A percentile compares a stretch with the other conserved stretches of the same genome.
These are phyloP conservation scores for Petaurus breviceps DNA, from an alignment of 2,113 vertebrate species.

Conservation along the genomic window DNA sequence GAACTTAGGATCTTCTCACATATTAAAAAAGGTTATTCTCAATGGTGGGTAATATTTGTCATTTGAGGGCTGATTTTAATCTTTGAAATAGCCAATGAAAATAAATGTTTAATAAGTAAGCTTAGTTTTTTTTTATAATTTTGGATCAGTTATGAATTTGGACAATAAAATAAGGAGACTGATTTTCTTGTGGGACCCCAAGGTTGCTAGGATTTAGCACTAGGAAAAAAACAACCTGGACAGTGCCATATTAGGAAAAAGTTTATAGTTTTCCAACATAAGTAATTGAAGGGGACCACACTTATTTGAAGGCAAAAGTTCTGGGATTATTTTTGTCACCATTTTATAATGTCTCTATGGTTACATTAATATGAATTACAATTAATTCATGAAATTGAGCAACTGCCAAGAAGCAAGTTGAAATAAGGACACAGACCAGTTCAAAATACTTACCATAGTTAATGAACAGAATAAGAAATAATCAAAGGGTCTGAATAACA, in stretches of 20 bases:
- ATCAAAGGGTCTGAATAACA: background rate
- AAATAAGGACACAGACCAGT: background rate
- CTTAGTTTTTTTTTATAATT: background rate
- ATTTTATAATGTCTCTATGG: background rate
- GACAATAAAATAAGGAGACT: background rate
- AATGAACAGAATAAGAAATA: slow-evolving; percentile 5
- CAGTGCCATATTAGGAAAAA: background rate
- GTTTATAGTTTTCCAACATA: background rate
- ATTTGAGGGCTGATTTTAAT: background rate
- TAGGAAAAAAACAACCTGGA: background rate
- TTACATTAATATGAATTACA: background rate
- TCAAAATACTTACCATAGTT: slow-evolving; percentile 12
- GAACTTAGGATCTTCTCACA: background rate
- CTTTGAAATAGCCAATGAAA: background rate
- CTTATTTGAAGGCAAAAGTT: background rate
- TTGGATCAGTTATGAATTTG: background rate
- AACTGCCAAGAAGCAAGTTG: slow-evolving; percentile 19
- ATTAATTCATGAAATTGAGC: background rate
- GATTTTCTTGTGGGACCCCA: background rate
- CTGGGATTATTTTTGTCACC: background rate
- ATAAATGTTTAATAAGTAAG: background rate
- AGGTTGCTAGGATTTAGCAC: background rate
- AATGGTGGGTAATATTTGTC: background rate
- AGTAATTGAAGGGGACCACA: background rate
- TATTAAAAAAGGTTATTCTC: background rate